Conservation (phyloP, 2,797 vertebrate species). For the Falco columbarius region DNA sequence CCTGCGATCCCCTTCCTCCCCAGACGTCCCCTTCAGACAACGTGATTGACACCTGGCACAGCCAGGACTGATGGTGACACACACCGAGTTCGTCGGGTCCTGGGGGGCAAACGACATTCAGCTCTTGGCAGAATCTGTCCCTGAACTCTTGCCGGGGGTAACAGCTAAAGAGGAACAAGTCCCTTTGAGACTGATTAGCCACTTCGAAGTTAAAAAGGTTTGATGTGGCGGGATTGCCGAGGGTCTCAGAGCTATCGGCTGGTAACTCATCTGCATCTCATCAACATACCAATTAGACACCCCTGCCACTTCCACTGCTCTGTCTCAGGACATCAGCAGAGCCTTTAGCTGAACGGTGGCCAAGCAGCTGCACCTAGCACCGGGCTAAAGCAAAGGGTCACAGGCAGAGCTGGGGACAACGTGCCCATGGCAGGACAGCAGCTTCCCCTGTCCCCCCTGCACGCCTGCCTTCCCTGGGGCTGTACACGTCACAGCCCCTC, state of each 20-base stretch:
- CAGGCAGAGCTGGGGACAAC: background rate
- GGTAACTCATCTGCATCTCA: conserved; percentile 26
- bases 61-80: background rate
- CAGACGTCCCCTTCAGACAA: background rate
- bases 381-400: background rate
- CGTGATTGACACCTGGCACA: rapidly evolving
- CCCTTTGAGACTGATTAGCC: background rate
- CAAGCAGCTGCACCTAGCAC: rapidly evolving
- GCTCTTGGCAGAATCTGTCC: background rate
- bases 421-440: rapidly evolving
- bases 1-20: background rate
- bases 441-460: background rate
- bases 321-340: background rate
- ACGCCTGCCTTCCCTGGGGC: background rate
- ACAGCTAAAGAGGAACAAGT: background rate
- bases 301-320: background rate
- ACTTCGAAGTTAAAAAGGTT: background rate
- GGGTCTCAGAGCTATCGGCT: background rate
- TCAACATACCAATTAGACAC: conserved; percentile 2
- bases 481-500: background rate
- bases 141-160: background rate
- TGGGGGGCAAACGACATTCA: background rate
- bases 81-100: rapidly evolving
- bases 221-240: background rate
- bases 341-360: rapidly evolving